Percentiles rank a stretch among this genome's conserved stretches.
These are phyloP conservation scores for Acanthurus tractus DNA, from an alignment of 2,797 vertebrate genomes.

Conservation along the genomic window DNA sequence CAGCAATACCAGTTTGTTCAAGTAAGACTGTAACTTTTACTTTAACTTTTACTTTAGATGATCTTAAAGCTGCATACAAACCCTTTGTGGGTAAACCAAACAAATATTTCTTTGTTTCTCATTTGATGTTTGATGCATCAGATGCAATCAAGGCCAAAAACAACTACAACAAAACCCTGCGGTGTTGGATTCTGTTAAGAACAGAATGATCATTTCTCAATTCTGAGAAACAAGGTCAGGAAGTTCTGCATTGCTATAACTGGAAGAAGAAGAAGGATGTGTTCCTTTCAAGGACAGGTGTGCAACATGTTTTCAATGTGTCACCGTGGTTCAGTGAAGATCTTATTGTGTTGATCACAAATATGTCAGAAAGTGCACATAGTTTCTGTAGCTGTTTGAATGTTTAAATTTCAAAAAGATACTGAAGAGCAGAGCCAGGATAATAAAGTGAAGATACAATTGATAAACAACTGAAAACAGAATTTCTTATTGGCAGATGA, in stretches of 20 bases:
- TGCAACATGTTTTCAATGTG: no score
- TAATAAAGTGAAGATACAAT: no score
- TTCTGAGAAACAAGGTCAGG: not conserved
- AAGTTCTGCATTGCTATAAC: not conserved
- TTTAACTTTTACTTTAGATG: not conserved
- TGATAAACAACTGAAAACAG: no score
- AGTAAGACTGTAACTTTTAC: not conserved
- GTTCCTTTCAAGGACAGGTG: constrained; percentile 9
- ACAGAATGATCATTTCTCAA: not conserved
- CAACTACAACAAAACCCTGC: not conserved
- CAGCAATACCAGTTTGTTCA: constrained; percentile 25
- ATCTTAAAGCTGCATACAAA: not conserved
- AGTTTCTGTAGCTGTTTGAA: not conserved
- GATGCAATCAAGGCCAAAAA: not conserved
- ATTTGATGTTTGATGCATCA: not conserved
- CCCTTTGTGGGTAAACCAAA: not conserved
- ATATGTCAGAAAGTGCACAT: constrained; percentile 3
- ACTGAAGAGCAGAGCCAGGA: no score
- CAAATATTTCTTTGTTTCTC: not conserved
- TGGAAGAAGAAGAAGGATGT: not conserved
- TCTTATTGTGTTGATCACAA: constrained; percentile 10
- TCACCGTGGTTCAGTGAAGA: not conserved
- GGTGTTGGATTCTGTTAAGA: not conserved
- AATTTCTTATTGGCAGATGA: no score
- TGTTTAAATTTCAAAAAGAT: not conserved